A percentile compares a stretch with the other conserved stretches of the same genome.
Conservation (phyloP, 2,797 vertebrate species). For the Tapirus indicus region DNA sequence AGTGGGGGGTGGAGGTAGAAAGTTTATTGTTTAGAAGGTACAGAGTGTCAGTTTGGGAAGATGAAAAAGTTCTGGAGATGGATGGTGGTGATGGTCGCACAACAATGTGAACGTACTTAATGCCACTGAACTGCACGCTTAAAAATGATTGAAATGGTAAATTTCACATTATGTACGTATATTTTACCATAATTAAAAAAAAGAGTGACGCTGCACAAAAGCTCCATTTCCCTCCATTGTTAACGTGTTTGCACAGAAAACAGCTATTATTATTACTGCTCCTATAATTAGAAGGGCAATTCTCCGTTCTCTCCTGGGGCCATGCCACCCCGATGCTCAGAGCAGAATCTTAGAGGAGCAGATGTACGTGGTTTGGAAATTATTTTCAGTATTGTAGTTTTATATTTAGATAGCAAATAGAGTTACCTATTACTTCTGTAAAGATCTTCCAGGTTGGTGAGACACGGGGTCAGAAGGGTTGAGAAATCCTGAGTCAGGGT, state of each 20-base stretch:
- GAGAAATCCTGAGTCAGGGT: background rate
- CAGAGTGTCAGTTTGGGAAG: background rate
- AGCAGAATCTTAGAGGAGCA: background rate
- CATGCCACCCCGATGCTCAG: background rate
- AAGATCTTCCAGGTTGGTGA: background rate
- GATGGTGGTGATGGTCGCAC: background rate
- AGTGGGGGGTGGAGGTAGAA: background rate
- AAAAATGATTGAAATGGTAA: background rate
- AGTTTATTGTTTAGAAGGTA: background rate
- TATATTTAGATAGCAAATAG: background rate
- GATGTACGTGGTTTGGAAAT: background rate
- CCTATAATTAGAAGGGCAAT: background rate
- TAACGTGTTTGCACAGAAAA: background rate
- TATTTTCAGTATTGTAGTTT: background rate
- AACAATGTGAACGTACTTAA: background rate
- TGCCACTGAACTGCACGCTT: background rate
- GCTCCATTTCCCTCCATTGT: conserved; percentile 11
- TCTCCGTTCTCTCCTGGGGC: background rate
- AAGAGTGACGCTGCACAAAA: background rate
- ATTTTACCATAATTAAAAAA: background rate
- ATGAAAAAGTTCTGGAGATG: background rate
- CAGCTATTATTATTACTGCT: too few species aligned
- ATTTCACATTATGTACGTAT: background rate
- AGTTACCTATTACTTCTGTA: background rate
- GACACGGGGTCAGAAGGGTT: background rate